These are phyloP conservation scores for Oryzias javanicus DNA, from an alignment of 2,113 vertebrate genomes.

Conservation along the genomic window DNA sequence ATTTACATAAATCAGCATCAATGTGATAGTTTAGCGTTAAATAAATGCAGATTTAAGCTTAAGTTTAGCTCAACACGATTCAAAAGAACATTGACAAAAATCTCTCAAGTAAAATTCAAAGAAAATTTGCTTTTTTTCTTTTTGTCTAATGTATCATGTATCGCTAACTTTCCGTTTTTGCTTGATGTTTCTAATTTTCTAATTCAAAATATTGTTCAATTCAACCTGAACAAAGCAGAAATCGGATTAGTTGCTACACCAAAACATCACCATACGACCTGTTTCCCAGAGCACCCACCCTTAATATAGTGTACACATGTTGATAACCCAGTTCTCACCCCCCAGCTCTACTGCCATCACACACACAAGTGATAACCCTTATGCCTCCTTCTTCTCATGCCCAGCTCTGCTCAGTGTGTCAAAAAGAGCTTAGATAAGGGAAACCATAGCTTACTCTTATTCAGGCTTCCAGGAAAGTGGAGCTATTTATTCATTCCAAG, in stretches of 20 bases:
- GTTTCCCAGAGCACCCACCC: not conserved
- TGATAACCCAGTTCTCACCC: constrained; percentile 21
- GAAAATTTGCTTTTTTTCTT: too few species aligned
- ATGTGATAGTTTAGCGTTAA: too few species aligned
- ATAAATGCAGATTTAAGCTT: too few species aligned
- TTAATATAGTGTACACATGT: constrained; percentile 11
- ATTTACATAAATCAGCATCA: too few species aligned
- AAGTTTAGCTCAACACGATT: too few species aligned
- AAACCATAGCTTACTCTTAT: constrained; percentile 59
- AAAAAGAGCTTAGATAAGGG: constrained; percentile 68
- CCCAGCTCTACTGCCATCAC: not conserved
- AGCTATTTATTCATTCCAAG: constrained; percentile 51
- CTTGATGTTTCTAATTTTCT: not conserved
- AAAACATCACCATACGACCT: not conserved
- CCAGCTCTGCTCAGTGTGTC: constrained; percentile 56
- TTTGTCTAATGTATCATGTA: too few species aligned
- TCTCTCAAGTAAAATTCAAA: too few species aligned
- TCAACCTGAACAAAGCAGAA: not conserved
- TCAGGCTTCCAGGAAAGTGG: constrained; percentile 56
- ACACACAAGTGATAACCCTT: not conserved
- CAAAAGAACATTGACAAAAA: too few species aligned
- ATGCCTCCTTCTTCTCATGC: constrained; percentile 30
- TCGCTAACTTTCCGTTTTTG: not conserved
- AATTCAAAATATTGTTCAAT: not conserved
- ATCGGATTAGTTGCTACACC: not conserved